phyloP scores from a whole-genome alignment of 1,140 invertebrate genomes.

The Zelostemma sp. region DNA sequence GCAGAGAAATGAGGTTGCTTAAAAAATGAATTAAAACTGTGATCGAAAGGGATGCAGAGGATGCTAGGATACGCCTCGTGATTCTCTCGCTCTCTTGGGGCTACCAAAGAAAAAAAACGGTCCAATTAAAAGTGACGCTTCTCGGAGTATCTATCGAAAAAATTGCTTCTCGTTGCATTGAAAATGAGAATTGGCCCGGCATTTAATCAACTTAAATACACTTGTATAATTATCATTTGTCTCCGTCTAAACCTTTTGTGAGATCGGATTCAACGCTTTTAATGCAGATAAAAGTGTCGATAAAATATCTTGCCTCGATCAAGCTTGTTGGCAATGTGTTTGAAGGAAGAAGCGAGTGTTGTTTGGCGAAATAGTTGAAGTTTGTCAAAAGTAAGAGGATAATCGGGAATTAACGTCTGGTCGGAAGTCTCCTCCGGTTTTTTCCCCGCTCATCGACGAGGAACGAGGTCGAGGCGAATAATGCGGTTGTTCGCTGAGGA shows the following conservation, averaged over 20 bases:
- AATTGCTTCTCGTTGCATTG: constrained; percentile 42
- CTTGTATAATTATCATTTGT: too few species aligned
- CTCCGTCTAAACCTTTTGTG: too few species aligned
- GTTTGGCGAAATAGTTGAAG: constrained; percentile 7
- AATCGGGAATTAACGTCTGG: constrained; percentile 41
- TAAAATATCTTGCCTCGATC: too few species aligned
- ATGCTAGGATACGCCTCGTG: constrained; percentile 59
- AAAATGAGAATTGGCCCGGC: constrained; percentile 45
- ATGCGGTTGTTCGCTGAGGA: constrained; percentile 44
- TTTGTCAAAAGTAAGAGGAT: constrained; percentile 18
- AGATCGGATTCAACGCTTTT: too few species aligned
- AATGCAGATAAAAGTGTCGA: too few species aligned
- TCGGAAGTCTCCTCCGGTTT: constrained; percentile 17
- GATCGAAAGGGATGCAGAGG: constrained; percentile 53
- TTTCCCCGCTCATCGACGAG: constrained; percentile 22
- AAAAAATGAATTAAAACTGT: constrained; percentile 68
- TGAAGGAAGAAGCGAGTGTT: too few species aligned
- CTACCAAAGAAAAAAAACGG: constrained; percentile 54
- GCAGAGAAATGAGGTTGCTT: constrained; percentile 54
- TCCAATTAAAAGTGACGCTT: constrained; percentile 64
- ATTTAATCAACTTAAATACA: constrained; percentile 47
- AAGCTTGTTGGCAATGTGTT: too few species aligned
- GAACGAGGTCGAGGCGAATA: constrained; percentile 37
- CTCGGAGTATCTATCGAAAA: constrained; percentile 33
- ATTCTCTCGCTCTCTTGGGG: constrained; percentile 60